Base-by-base conservation (phyloP, 1,140 invertebrate species). In the Neodiprion fabricii region DNA sequence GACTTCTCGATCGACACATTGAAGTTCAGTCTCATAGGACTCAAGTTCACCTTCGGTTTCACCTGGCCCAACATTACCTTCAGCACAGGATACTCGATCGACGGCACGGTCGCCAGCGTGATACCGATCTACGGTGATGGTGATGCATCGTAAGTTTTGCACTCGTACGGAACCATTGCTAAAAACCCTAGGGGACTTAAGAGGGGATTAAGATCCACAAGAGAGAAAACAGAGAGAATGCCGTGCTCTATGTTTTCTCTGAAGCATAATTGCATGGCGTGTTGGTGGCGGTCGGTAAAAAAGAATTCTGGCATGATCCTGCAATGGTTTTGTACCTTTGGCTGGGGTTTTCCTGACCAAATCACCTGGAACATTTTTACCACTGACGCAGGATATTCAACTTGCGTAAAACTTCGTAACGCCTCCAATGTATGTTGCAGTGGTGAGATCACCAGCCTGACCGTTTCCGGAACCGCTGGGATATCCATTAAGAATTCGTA, bases 101-200 rank as follows among this genome's bases (percentile, higher is more conserved):
- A 74, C 10, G 74, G 23, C n/a, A 17, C 2, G 7, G 12, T 71
- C 23, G 67, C 67, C 10, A 67, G 40, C 7, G 5, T 70, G 0
- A 11, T 74, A 12, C 21, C 69, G 11, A 21, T 73, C 47, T 71
- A 74, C 21, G 79, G 79, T 3, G 7, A 48, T 0, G 79, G 79
- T 2, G 65, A 72, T 1, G 48, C 71, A 12, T 12, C 47, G 76
- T 77, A 72, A 77, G 76, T 72, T 61, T 28, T 23, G 14, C 14
- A 65, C 61, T 65, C 61, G 12, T 14, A 65, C 61, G 61, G 17
- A 3, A 65, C 17, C 17, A 65, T 21, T 65, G 12, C 17, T 65
- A 3, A 65, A 17, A 1, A 65, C 12, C 17, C 17, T 65, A 14
- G 0, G 61, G 12, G 7, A 17, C 17, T 65, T 65, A 65, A 3